Conservation (phyloP, 2,888 invertebrate species). For the Drosophila neutralis region DNA sequence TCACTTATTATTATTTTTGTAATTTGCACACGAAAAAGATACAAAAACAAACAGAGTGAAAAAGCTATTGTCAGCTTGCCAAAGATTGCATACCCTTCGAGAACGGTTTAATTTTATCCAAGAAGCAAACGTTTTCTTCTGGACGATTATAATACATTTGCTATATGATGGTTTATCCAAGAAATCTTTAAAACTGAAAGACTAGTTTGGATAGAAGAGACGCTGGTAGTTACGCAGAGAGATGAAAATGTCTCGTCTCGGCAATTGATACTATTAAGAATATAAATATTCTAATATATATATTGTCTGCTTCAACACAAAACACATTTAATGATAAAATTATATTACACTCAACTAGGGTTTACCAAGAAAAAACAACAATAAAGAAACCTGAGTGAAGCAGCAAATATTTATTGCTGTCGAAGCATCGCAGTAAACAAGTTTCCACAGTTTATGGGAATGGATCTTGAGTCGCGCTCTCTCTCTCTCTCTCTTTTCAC, state of each 20-base stretch:
- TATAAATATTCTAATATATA: neutral
- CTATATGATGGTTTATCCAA: neutral
- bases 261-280: neutral
- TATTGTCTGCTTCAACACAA: neutral
- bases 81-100: neutral
- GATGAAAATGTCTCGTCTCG: neutral
- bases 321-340: neutral
- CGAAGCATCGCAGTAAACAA: constrained; percentile 65
- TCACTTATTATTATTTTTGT: constrained; percentile 66
- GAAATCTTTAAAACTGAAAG: neutral
- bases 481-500: neutral
- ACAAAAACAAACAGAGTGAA: neutral
- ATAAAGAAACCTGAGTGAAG: constrained; percentile 56
- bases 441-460: constrained; percentile 43
- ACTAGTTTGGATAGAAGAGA: no score
- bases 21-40: constrained; percentile 61
- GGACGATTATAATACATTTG: neutral
- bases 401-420: constrained; percentile 76
- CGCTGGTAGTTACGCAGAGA: neutral
- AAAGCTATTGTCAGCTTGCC: neutral
- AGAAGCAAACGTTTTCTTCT: neutral
- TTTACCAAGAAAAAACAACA: constrained; percentile 18
- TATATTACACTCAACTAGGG: constrained; percentile 3
- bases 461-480: constrained; percentile 15
- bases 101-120: neutral